Percentiles rank a stretch among this genome's conserved stretches.
These are phyloP conservation scores for Cancer borealis DNA, from an alignment of 2,888 invertebrate genomes.

Conservation along the genomic window DNA sequence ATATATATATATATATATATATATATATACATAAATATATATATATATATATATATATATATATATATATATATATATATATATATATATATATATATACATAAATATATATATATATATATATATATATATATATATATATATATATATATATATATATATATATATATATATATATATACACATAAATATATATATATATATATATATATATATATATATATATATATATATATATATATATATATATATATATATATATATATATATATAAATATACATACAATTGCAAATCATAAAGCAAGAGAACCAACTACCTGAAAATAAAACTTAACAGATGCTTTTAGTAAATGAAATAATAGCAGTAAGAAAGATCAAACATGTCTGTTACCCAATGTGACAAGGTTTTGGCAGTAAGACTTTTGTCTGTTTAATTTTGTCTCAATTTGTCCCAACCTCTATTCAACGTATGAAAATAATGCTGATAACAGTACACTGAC, in stretches of 20 bases:
- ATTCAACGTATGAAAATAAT: no score
- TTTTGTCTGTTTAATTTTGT: neutral
- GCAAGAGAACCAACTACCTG: neutral
- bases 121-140: no score
- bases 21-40: no score
- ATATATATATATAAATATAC: neutral
- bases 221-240: neutral
- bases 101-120: no score
- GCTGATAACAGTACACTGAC: no score
- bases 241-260: neutral
- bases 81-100: no score
- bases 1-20: no score
- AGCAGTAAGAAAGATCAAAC: neutral
- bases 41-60: no score
- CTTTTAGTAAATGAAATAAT: neutral
- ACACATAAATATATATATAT: neutral
- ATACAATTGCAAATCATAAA: neutral
- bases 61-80: no score
- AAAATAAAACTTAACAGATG: neutral
- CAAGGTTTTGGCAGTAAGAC: neutral
- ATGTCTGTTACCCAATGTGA: neutral
- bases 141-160: no score
- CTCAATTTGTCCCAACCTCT: neutral
- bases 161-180: no score
- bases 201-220: neutral